These are phyloP conservation scores for Drosophila guanche DNA, from an alignment of 1,140 invertebrate species.

Conservation along the genomic window DNA sequence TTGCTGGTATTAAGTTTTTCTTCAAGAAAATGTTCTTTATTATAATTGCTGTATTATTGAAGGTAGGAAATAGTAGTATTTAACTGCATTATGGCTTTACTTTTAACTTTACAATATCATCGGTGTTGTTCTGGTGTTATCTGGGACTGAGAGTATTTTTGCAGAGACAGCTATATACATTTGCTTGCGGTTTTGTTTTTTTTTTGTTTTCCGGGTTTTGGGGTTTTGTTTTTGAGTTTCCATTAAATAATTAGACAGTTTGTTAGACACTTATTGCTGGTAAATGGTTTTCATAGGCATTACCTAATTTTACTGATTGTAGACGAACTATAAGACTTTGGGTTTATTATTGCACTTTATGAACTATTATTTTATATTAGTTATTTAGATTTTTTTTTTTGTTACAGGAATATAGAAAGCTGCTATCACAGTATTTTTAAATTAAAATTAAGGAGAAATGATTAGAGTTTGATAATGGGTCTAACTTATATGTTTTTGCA, in stretches of 20 bases:
- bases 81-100: slow-evolving; percentile 23
- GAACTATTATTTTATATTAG: slow-evolving; percentile 3
- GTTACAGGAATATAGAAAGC: slow-evolving; percentile 60
- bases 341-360: slow-evolving; percentile 34
- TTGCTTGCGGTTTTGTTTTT: slow-evolving; percentile 4
- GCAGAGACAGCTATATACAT: slow-evolving; percentile 16
- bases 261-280: slow-evolving; percentile 42
- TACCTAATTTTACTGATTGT: slow-evolving; percentile 47
- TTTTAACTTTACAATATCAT: slow-evolving; percentile 44
- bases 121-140: slow-evolving; percentile 10
- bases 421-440: slow-evolving; percentile 77
- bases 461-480: slow-evolving; percentile 8
- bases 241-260: slow-evolving; percentile 37
- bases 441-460: slow-evolving; percentile 19
- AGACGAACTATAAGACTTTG: slow-evolving; percentile 46
- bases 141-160: slow-evolving; percentile 1
- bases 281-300: slow-evolving; percentile 38
- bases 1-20: slow-evolving; percentile 56
- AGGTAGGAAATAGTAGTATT: slow-evolving; percentile 29
- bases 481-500: background rate
- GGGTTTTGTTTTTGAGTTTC: slow-evolving; percentile 33
- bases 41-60: slow-evolving; percentile 64
- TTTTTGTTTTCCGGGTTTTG: background rate
- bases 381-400: slow-evolving; percentile 9
- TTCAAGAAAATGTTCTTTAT: slow-evolving; percentile 50